These are phyloP conservation scores for Acleris cristana DNA, from an alignment of 2,888 invertebrate species.

Conservation along the genomic window DNA sequence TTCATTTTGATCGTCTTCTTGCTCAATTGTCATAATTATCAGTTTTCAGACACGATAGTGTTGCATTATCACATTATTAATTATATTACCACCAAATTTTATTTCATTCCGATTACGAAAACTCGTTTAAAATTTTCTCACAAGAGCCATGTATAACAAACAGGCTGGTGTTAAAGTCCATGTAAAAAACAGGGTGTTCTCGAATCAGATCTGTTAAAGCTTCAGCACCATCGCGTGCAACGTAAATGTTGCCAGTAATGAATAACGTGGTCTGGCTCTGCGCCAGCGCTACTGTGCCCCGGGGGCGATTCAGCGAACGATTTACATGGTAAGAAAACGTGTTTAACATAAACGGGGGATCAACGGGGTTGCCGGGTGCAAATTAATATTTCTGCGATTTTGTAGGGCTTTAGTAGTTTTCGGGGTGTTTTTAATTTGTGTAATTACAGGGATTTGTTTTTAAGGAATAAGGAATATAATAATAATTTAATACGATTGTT, in stretches of 20 bases:
- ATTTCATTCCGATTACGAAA: too few relatives aligned
- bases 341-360: slow-evolving; percentile 37
- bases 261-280: slow-evolving; percentile 32
- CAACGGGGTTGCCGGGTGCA: slow-evolving; percentile 34
- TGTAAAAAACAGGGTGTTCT: not conserved
- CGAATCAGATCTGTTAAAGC: not conserved
- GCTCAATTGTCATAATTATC: too few relatives aligned
- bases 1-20: too few relatives aligned
- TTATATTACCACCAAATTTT: too few relatives aligned
- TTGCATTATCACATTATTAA: too few relatives aligned
- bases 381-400: slow-evolving; percentile 28
- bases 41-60: too few relatives aligned
- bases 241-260: slow-evolving; percentile 19
- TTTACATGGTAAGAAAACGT: slow-evolving; percentile 33
- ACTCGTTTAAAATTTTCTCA: too few relatives aligned
- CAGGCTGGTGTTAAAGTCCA: too few relatives aligned
- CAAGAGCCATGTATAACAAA: too few relatives aligned
- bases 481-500: too few relatives aligned
- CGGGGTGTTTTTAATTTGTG: not conserved
- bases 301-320: slow-evolving; percentile 30
- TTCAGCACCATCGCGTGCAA: slow-evolving; percentile 8
- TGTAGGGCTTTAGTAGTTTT: slow-evolving; percentile 4
- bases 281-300: slow-evolving; percentile 24
- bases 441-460: not conserved
- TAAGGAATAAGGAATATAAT: too few relatives aligned